Base-by-base conservation (phyloP, 2,888 invertebrate species). In the Lymantria monacha region DNA sequence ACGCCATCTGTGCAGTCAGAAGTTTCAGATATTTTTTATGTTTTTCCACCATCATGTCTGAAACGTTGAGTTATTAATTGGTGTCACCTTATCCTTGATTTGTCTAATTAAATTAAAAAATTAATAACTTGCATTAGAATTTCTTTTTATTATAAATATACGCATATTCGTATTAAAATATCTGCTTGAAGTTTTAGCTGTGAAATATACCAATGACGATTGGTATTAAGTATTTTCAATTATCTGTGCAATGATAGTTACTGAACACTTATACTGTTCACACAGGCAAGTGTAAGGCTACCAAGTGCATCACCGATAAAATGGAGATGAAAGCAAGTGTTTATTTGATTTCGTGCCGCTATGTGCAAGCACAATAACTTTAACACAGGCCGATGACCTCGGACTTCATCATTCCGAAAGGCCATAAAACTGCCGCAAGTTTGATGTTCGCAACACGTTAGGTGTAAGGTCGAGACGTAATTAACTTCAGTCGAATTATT, bases 281-380 rank as follows among this genome's bases (percentile, higher is more conserved):
- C 72, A 77, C 78, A 73, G 70, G 72, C 74, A 80, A 86, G 83
- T 85, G 84, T 86, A 86, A 87, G 85, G 80, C 83, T 83, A 74
- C 81, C 75, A 74, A 85, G 83, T 85, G 85, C 87, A 88, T 85
- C 79, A 76, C 75, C 79, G 82, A 86, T 86, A 84, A 82, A 83
- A 81, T 83, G 80, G 82, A 87, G 86, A 89, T 87, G 87, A 87
- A 86, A 84, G 85, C 81, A 77, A 74, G 74, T 87, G 87, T 88
- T 88, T 88, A 88, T 88, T 87, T 86, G 87, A 85, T 86, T 85
- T 86, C 84, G 81, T 77, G 80, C 79, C 72, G 70, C 70, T 80
- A 75, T 78, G 70, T 74, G 72, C 77, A 70, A 63, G 72, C 76
- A 76, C 82, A 82, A 82, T 81, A 83, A 83, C 82, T 76, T 38